phyloP scores from a whole-genome alignment of 2,797 vertebrate species.

The Danio aesculapii region DNA sequence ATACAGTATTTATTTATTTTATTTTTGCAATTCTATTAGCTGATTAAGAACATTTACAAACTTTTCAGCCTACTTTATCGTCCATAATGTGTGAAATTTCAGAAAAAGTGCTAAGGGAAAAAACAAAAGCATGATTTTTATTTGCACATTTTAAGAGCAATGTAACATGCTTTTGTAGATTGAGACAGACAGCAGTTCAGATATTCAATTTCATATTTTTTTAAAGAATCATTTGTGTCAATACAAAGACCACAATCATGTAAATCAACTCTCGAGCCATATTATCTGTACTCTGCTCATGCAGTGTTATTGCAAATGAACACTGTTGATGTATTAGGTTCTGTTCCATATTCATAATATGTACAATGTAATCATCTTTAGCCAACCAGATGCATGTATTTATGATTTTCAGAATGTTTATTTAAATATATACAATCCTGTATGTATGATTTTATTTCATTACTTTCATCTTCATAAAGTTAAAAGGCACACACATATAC shows the following conservation, averaged over 20 bases:
- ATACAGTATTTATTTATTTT: background rate
- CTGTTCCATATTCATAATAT: background rate
- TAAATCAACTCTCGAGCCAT: constrained; percentile 21
- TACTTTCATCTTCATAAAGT: constrained; percentile 1
- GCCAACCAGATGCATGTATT: constrained; percentile 12
- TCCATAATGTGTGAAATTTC: background rate
- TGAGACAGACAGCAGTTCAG: background rate
- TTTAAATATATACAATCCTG: background rate
- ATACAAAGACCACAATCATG: background rate
- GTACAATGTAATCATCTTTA: constrained; percentile 1
- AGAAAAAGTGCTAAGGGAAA: background rate
- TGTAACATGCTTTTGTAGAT: background rate
- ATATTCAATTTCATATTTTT: background rate
- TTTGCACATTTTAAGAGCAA: background rate
- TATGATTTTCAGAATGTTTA: constrained; percentile 17
- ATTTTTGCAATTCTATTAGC: background rate
- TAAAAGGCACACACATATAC: constrained; percentile 9
- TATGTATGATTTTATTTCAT: constrained; percentile 7
- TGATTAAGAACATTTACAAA: background rate
- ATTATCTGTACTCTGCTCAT: constrained; percentile 1
- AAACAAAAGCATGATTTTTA: background rate
- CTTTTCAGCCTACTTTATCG: background rate
- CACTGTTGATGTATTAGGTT: constrained; percentile 2
- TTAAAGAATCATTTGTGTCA: background rate
- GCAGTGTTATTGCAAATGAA: constrained; percentile 12